Conservation (phyloP, 2,888 invertebrate genomes). For the Scaptodrosophila latifasciaeformis region DNA sequence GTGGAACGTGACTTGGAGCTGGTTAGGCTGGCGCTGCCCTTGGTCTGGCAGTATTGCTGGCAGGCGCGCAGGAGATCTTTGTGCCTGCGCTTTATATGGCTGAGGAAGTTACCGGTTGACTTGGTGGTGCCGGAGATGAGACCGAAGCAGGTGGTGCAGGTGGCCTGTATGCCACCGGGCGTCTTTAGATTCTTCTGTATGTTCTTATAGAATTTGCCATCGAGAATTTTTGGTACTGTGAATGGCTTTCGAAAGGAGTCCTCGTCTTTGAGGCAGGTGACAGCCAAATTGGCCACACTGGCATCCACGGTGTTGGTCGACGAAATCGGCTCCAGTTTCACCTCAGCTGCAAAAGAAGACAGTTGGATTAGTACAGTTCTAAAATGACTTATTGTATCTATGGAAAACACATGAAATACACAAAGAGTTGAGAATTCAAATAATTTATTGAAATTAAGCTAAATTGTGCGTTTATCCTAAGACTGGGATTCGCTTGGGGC, state of each 20-base stretch:
- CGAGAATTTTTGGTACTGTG: slow-evolving; percentile 67
- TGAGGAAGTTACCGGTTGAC: slow-evolving; percentile 71
- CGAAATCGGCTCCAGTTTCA: slow-evolving; percentile 41
- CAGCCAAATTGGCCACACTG: slow-evolving; percentile 17
- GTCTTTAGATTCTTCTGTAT: slow-evolving; percentile 71
- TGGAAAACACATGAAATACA: no score
- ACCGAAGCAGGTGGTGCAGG: slow-evolving; percentile 68
- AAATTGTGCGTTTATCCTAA: no score
- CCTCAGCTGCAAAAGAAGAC: slow-evolving; percentile 40
- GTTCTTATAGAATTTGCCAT: slow-evolving; percentile 70
- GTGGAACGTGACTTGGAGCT: slow-evolving; percentile 12
- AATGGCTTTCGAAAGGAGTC: slow-evolving; percentile 51
- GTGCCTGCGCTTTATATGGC: slow-evolving; percentile 69
- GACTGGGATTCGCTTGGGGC: no score
- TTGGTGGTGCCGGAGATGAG: slow-evolving; percentile 70
- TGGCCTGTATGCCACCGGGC: slow-evolving; percentile 70
- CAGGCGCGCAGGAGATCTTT: slow-evolving; percentile 62
- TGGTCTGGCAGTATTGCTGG: slow-evolving; percentile 66
- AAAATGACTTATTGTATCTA: no score
- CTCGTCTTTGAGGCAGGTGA: slow-evolving; percentile 44
- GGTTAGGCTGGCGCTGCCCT: slow-evolving; percentile 16
- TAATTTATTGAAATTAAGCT: slow-evolving; percentile 35
- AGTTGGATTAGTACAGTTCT: slow-evolving; percentile 20
- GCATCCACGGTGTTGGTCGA: slow-evolving; percentile 21
- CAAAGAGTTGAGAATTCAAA: slow-evolving; percentile 6